phyloP scores from a whole-genome alignment of 1,140 invertebrate species.

The Heliothis subflexa region DNA sequence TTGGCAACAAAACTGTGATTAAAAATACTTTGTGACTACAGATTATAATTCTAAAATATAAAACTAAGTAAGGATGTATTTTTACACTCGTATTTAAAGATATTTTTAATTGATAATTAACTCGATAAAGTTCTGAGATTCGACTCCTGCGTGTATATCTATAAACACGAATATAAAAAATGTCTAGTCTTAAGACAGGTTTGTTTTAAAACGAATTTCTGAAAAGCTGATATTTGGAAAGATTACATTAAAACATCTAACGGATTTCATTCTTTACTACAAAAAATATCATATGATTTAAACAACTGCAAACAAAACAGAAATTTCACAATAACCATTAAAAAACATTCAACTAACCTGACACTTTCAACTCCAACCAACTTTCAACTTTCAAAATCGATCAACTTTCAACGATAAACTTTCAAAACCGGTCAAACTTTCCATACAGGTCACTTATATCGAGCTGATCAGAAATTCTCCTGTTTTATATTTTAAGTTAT shows the following conservation, averaged over 20 bases:
- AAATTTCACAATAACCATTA: not conserved
- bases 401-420: not conserved
- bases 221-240: slow-evolving; percentile 14
- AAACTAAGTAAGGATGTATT: slow-evolving; percentile 32
- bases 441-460: not conserved
- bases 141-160: not conserved
- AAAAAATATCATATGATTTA: no score
- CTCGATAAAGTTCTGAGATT: not conserved
- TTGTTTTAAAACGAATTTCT: slow-evolving; percentile 41
- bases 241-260: not conserved
- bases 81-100: slow-evolving; percentile 34
- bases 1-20: slow-evolving; percentile 46
- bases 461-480: slow-evolving; percentile 33
- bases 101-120: not conserved
- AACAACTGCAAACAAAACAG: not conserved
- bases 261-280: no score
- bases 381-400: not conserved
- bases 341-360: not conserved
- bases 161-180: slow-evolving; percentile 28
- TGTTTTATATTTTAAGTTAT: not conserved
- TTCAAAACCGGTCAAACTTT: not conserved
- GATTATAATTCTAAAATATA: slow-evolving; percentile 38
- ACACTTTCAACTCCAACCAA: not conserved
- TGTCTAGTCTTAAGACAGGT: slow-evolving; percentile 42
- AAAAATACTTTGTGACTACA: slow-evolving; percentile 50